Evolutionary conservation across 2,113 vertebrate species (phyloP), one percentile per base, ranked within the genome.

Genomic region (Dascyllus trimaculatus): DNA sequence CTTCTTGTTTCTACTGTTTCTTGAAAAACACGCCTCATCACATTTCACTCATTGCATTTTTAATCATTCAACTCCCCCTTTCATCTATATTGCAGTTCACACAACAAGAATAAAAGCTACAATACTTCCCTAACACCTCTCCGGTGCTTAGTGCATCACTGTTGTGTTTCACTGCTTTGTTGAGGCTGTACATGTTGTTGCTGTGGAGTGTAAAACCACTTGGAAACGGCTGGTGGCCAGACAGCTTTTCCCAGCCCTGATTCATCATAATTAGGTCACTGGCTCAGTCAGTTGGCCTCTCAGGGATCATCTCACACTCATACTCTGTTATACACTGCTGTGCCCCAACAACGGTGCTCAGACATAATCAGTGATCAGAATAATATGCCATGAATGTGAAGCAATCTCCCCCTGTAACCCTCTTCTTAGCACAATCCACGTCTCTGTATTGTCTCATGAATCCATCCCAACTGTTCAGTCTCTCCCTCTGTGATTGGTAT

Each of bases 201-300:
- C 83, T 63, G 82, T 69, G 66, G 62, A 71, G 63, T 71, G 64
- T 40, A 77, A 75, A 87, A 77, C 54, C 80, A 73, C 79, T 90
- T 88, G 56, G 67, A 84, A 80, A 63, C 75, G 74, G 81, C 84
- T 87, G 69, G 79, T 88, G 86, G 78, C 83, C 75, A 89, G 84
- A 91, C 83, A 74, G 80, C 66, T 84, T 85, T 75, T 61, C 75
- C 57, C 78, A 64, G 65, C 82, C 57, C 51, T 72, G 81, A 89
- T 91, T 91, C 90, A 85, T 90, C 89, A 91, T 88, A 91, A 91
- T 90, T 86, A 89, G 89, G 87, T 87, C 91, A 86, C 59, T 61
- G 78, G 63, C 81, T 88, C 32, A 62, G 75, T 89, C 88, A 84
- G 62, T 49, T 71, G 77, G 81, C 71, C 79, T 84, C 76, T 72